These are phyloP conservation scores for Epizoanthus illoricatus DNA, from an alignment of 92 coral and sea anemone genomes.

Conservation along the genomic window DNA sequence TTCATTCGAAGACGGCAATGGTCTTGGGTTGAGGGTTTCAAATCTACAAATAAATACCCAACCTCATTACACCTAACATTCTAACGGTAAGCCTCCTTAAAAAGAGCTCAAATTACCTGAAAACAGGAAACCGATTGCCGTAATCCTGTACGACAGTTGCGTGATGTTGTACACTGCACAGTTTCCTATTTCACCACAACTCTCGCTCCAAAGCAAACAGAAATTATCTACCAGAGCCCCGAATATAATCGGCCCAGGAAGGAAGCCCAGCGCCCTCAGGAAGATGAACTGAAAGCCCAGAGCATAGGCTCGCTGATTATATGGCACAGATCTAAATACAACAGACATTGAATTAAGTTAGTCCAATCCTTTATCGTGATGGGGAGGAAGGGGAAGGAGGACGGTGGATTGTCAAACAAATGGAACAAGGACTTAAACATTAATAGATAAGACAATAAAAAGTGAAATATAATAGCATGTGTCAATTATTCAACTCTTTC, in stretches of 20 bases:
- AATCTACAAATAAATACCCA: too few relatives aligned
- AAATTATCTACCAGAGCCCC: slow-evolving; percentile 61
- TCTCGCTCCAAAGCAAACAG: slow-evolving; percentile 69
- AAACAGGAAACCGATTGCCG: slow-evolving; percentile 42
- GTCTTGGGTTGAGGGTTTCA: too few relatives aligned
- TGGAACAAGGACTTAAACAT: neutral
- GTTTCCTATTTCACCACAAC: slow-evolving; percentile 63
- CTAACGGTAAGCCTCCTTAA: too few relatives aligned
- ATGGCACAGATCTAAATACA: slow-evolving; percentile 68
- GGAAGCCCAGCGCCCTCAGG: slow-evolving; percentile 55
- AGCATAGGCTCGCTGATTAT: slow-evolving; percentile 85
- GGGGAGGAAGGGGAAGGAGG: neutral
- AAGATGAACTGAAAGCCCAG: slow-evolving; percentile 77
- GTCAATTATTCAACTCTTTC: too few relatives aligned
- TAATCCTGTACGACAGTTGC: slow-evolving; percentile 59
- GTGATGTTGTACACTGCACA: slow-evolving; percentile 72
- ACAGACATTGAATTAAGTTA: neutral
- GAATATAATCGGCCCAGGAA: slow-evolving; percentile 73
- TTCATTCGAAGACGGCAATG: too few relatives aligned
- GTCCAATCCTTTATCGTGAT: neutral
- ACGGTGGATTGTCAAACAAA: neutral
- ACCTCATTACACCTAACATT: too few relatives aligned
- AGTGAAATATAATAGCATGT: too few relatives aligned
- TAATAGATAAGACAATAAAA: neutral
- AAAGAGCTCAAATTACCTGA: slow-evolving; percentile 22